Base-by-base conservation (phyloP, 2,888 invertebrate genomes). In the Macrostomum cliftonense region DNA sequence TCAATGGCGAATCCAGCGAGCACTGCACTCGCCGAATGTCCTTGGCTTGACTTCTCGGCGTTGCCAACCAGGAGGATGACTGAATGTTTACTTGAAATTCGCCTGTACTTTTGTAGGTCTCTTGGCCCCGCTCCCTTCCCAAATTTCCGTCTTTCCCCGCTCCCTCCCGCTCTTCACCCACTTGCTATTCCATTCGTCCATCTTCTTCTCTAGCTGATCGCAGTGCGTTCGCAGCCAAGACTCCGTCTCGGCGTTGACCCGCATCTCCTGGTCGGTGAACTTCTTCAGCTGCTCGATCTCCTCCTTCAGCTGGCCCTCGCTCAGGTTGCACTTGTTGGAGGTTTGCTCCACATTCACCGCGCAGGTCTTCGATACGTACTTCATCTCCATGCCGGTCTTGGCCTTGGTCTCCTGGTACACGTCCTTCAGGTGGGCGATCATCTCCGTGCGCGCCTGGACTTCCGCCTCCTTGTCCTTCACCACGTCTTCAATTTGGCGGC, bases 371-470 rank as follows among this genome's bases (percentile, higher is more conserved):
- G 65, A 65, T 39, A 68, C 64, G 55, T 70, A 70, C 52, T 68
- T 70, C 13, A 62, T 61, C 54, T 70, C 70, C 67, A 69, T 68
- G 53, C 60, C 64, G 1, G 67, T 68, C 51, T 70, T 70, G 0
- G 68, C 67, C 49, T 67, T 68, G 59, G 63, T 63, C 50, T 69
- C 69, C 55, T 68, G 51, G 13, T n/a, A 43, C 13, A 17, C 37
- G 49, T 68, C 70, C 51, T 70, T 69, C 17, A 68, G 59, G 54
- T 70, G 68, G 2, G 70, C 69, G 39, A 70, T 69, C 63, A 69
- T 64, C 55, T 69, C 67, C 54, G 63, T 64, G 39, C 69, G 57
- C 36, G 16, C 60, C 50, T 67, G 65, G 1, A 67, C 47, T 54
- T 67, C 68, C 4, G 57, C 55, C 49, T 67, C 66, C 51, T 66